Percentiles rank a stretch among this genome's conserved stretches.
Conservation (phyloP, 2,113 vertebrate genomes). For the Heloderma charlesbogerti region DNA sequence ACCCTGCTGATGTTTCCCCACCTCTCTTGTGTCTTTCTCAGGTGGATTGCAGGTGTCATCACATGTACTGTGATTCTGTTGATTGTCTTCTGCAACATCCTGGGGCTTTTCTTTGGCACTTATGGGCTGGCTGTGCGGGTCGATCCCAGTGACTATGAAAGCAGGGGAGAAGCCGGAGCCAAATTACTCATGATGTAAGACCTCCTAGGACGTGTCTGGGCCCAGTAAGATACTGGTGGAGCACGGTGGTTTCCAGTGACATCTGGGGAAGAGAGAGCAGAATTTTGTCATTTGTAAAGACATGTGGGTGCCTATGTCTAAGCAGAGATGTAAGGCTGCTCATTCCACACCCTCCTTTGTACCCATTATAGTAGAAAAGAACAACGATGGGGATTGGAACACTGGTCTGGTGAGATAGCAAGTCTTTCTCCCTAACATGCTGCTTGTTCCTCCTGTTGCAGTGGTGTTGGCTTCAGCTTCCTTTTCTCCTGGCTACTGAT, state of each 20-base stretch:
- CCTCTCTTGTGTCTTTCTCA: slow-evolving; percentile 6
- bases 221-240: not conserved
- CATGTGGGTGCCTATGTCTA: not conserved
- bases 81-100: slow-evolving; percentile 75
- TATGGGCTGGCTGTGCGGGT: slow-evolving; percentile 73
- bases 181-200: slow-evolving; percentile 82
- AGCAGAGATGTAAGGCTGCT: slow-evolving; percentile 33
- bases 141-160: slow-evolving; percentile 67
- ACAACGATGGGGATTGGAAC: not conserved
- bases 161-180: slow-evolving; percentile 72
- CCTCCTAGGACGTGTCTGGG: not conserved
- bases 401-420: not conserved
- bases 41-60: slow-evolving; percentile 77
- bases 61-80: slow-evolving; percentile 80
- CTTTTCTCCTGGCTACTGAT: slow-evolving; percentile 82
- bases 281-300: not conserved
- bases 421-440: fast-evolving
- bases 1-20: not conserved
- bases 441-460: slow-evolving; percentile 49
- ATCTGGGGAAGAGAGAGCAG: no score
- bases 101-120: slow-evolving; percentile 76
- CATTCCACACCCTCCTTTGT: not conserved
- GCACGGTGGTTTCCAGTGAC: not conserved
- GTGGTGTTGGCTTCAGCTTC: slow-evolving; percentile 78
- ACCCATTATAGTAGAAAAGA: not conserved